Percentiles rank a stretch among this genome's conserved stretches.
phyloP scores from a whole-genome alignment of 2,888 invertebrate species.

The Folsomia manolachei region DNA sequence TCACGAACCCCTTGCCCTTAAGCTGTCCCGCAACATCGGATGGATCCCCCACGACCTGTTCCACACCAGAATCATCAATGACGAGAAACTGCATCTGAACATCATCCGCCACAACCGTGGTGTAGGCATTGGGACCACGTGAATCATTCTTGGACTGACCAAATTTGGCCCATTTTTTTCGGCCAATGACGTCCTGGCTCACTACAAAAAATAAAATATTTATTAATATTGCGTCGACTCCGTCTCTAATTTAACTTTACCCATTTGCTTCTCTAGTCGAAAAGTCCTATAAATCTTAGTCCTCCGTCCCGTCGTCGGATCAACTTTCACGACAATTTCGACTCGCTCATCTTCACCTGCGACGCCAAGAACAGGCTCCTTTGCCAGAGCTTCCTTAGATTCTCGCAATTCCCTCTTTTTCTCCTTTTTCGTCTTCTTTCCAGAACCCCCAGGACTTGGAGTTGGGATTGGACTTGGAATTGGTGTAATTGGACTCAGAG shows the following conservation, averaged over 20 bases:
- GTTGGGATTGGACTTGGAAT: too few species aligned
- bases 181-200: constrained; percentile 83
- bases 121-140: constrained; percentile 93
- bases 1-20: constrained; percentile 69
- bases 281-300: constrained; percentile 77
- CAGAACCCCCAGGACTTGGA: constrained; percentile 56
- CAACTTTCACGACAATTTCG: constrained; percentile 86
- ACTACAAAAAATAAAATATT: constrained; percentile 56
- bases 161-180: constrained; percentile 95
- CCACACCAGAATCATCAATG: constrained; percentile 65
- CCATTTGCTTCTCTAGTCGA: constrained; percentile 74
- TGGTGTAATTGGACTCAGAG: constrained; percentile 51
- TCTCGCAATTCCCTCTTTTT: too few species aligned
- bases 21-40: constrained; percentile 72
- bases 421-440: constrained; percentile 57
- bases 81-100: constrained; percentile 82
- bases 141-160: constrained; percentile 87
- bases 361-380: constrained; percentile 72
- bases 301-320: constrained; percentile 81
- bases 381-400: constrained; percentile 57
- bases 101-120: constrained; percentile 93
- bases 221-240: not conserved
- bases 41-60: constrained; percentile 78
- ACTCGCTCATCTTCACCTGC: constrained; percentile 85
- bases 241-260: too few species aligned